A percentile compares a stretch with the other conserved stretches of the same genome.
phyloP scores from a whole-genome alignment of 2,113 vertebrate genomes.

The Cyprinodon variegatus region DNA sequence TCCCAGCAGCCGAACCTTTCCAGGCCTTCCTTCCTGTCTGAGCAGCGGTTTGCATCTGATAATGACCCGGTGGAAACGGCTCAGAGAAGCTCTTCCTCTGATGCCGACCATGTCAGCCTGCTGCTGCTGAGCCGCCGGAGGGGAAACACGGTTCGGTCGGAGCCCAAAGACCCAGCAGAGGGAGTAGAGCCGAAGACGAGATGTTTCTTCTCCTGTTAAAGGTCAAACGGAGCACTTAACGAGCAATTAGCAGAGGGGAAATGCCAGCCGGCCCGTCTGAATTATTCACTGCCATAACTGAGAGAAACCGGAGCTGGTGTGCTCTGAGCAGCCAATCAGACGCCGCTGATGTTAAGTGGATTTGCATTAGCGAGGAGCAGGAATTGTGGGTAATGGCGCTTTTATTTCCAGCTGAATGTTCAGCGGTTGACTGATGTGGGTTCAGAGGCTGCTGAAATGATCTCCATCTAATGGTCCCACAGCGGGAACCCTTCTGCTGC shows the following conservation, averaged over 20 bases:
- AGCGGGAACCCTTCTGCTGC: no score
- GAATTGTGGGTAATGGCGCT: constrained; percentile 44
- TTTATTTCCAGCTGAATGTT: neutral
- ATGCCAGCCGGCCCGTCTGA: constrained; percentile 47
- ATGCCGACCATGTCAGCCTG: neutral
- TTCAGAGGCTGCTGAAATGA: constrained; percentile 2
- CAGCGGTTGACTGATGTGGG: neutral
- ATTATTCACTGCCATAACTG: constrained; percentile 57
- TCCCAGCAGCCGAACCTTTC: neutral
- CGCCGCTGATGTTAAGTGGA: constrained; percentile 41
- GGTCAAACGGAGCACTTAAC: constrained; percentile 54
- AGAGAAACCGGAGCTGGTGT: constrained; percentile 11
- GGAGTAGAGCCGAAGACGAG: constrained; percentile 3
- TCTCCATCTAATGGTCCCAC: neutral
- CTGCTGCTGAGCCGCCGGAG: neutral
- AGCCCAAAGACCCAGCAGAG: neutral
- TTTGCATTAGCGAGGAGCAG: constrained; percentile 19
- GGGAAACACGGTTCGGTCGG: neutral
- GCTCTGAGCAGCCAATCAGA: constrained; percentile 45
- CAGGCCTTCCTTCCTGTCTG: neutral
- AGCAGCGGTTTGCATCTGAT: neutral
- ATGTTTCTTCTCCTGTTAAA: constrained; percentile 32
- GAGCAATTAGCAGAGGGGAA: constrained; percentile 61
- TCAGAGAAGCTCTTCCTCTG: neutral
- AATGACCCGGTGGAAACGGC: neutral